A percentile compares a stretch with the other conserved stretches of the same genome.
Conservation (phyloP, 2,113 vertebrate genomes). For the Triplophysa tibetana region DNA sequence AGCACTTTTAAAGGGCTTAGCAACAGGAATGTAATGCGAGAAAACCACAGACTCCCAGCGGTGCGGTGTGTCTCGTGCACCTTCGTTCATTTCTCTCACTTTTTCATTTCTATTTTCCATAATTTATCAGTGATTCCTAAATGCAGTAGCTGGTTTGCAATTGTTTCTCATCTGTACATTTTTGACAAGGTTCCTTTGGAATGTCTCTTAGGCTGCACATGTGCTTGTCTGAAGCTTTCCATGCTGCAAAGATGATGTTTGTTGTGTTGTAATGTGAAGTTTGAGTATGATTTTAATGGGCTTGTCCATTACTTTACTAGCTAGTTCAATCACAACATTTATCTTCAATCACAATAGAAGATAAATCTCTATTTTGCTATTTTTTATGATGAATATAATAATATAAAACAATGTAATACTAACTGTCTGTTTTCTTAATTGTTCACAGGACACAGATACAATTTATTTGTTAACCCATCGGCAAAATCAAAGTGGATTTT, state of each 20-base stretch:
- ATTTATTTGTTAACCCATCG: too few species aligned
- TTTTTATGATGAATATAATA: too few species aligned
- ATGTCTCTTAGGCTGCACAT: background rate
- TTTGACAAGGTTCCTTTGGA: conserved; percentile 3
- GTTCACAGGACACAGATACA: too few species aligned
- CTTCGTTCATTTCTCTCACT: background rate
- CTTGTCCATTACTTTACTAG: too few species aligned
- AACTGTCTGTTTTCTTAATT: too few species aligned
- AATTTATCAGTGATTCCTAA: conserved; percentile 17
- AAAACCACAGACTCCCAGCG: conserved; percentile 37
- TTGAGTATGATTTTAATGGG: too few species aligned
- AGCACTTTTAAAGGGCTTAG: conserved; percentile 45
- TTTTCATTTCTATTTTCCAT: background rate
- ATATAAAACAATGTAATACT: too few species aligned
- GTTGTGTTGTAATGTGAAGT: background rate
- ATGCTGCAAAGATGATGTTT: background rate
- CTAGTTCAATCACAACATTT: too few species aligned
- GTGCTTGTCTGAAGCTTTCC: background rate
- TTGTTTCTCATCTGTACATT: conserved; percentile 28
- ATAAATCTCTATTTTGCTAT: too few species aligned
- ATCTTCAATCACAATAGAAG: too few species aligned
- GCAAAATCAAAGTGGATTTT: too few species aligned
- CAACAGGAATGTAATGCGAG: conserved; percentile 42
- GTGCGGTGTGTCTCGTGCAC: conserved; percentile 20
- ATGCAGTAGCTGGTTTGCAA: background rate